Evolutionary conservation across 2,888 invertebrate species (phyloP), one percentile per base, ranked within the genome.

Genomic region (Chelonus formosanus): DNA sequence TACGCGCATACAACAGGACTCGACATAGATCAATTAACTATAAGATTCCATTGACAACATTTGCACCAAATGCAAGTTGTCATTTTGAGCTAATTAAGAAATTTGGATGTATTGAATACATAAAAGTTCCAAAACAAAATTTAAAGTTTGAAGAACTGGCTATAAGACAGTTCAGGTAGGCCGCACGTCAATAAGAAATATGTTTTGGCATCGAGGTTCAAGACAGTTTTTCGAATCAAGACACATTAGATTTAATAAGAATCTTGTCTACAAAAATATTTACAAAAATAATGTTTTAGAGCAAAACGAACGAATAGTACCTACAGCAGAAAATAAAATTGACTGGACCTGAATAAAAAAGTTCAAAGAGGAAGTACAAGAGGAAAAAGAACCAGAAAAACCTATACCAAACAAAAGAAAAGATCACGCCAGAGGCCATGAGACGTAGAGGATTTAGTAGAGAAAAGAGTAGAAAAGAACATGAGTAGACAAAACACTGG

Each of bases 221-320:
- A 60, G 68, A 7, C 69, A 71, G 53, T 68, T 67, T 8, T 50
- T 69, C 32, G 64, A 68, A n/a, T 68, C 72, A 1, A 69, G 72
- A 62, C 72, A 75, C 64, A 71, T 71, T 3, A 61, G 73, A 52
- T 74, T 74, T 53, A 64, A 69, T 52, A 70, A 75, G 63, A 75
- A 69, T 68, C 36, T 74, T 10, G 70, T 71, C 20, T 76, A 71
- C 60, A 70, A 71, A 43, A 68, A 75, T 36, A 60, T 63, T 4
- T 70, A 70, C 66, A 62, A 66, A 62, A 59, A 45, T 36, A 65
- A 47, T 47, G 36, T 40, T 67, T 67, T 20, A 47, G 52, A 58
- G 20, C 20, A 20, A 20, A 20, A 20, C 20, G 2, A 1, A 20
- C 1, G 2, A 20, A 20, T 20, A 20, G 20, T 2, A 20, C 20